Base-by-base conservation (phyloP, 2,113 vertebrate genomes). In the Burhinus bistriatus region DNA sequence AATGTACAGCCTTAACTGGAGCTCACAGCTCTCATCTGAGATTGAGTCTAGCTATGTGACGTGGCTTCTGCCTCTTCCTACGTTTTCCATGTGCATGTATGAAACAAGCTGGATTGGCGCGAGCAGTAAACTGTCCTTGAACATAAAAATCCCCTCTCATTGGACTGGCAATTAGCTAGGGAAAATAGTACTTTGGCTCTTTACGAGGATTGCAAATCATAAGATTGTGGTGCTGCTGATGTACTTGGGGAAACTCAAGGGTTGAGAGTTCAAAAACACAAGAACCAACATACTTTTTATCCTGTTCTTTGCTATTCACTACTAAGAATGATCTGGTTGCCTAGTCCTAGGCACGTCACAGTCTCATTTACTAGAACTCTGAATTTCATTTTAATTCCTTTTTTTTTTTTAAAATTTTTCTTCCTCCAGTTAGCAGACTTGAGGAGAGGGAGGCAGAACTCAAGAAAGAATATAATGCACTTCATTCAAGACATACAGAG, bases 401-500 rank as follows among this genome's bases (percentile, higher is more conserved):
- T 77, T 94, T 97, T 75, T n/a, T 36, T 92, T n/a, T n/a, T n/a
- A n/a, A 55, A 5, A 4, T 57, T 97, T 91, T 97, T n/a, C 5
- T 88, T 95, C 55, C 97, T 98, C 47, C 97, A 99, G 99, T 99
- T 97, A 98, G 98, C 98, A 99, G 99, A 97, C 97, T 99, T 93
- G 99, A 99, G 88, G 99, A 99, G 97, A 98, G 99, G 88, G 99
- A 99, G 96, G 98, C 99, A 14, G 99, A 99, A 84, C 98, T 99
- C 91, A 99, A 99, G 98, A 99, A 99, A 79, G 99, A 99, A 90
- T 99, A 99, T 93, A 99, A 99, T 91, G 95, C 98, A 30, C 98
- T 99, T 95, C 99, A 99, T 97, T 99, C 99, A 96, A 99, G 99
- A 94, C 99, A 99, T 97, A 99, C 99, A 27, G 99, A 99, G 99